phyloP scores from a whole-genome alignment of 2,888 invertebrate species.

The Clusia tigrina region DNA sequence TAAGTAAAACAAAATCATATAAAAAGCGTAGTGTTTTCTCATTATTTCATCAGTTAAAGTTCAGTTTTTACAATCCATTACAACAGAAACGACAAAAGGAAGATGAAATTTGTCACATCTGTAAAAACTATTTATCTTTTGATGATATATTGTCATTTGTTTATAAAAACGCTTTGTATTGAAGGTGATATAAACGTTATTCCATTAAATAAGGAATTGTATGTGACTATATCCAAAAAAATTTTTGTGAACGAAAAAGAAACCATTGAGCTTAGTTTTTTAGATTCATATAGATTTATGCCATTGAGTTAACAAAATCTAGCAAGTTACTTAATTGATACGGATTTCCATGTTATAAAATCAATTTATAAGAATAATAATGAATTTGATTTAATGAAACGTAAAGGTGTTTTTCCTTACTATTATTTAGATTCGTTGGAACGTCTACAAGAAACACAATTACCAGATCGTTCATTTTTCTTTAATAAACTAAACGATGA shows the following conservation, averaged over 20 bases:
- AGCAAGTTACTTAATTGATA: conserved; percentile 23
- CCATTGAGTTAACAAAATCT: conserved; percentile 41
- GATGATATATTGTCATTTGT: conserved; percentile 15
- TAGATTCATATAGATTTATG: conserved; percentile 52
- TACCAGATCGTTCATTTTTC: conserved; percentile 27
- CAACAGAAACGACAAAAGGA: conserved; percentile 9
- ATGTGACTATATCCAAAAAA: conserved; percentile 43
- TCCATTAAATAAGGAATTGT: conserved; percentile 49
- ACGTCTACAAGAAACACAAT: conserved; percentile 20
- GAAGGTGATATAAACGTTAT: conserved; percentile 33
- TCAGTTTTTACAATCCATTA: background rate
- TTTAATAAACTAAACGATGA: conserved; percentile 35
- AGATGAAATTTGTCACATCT: background rate
- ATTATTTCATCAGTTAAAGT: background rate
- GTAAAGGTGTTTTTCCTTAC: conserved; percentile 51
- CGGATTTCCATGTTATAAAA: conserved; percentile 2
- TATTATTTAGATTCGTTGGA: conserved; percentile 4
- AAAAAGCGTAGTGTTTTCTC: conserved; percentile 12
- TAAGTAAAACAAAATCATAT: conserved; percentile 15
- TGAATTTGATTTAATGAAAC: conserved; percentile 36
- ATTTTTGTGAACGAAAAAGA: conserved; percentile 27
- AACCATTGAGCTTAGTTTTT: conserved; percentile 30
- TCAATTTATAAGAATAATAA: conserved; percentile 19
- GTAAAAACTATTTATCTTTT: conserved; percentile 1
- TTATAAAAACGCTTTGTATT: conserved; percentile 8